Evolutionary conservation across 1,140 invertebrate species (phyloP).

Genomic region (Pachypeltis micranthus): DNA sequence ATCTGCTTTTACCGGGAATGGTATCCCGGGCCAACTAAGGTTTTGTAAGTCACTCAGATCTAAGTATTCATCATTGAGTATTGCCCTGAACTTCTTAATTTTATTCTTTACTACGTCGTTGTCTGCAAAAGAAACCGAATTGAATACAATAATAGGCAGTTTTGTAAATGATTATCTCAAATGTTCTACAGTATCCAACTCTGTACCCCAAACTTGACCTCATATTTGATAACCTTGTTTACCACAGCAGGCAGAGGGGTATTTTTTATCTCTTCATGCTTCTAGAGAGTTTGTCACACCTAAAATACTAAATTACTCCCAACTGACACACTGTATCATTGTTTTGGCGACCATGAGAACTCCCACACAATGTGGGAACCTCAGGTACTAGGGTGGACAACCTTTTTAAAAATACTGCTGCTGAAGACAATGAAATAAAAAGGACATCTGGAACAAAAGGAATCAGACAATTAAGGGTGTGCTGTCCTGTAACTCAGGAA

Average conservation of each 20-base stretch:
- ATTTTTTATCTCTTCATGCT: no score
- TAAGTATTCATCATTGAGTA: slow-evolving; percentile 58
- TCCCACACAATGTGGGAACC: no score
- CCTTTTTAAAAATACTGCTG: no score
- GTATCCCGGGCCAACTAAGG: slow-evolving; percentile 91
- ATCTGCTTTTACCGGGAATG: slow-evolving; percentile 62
- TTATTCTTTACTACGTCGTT: slow-evolving; percentile 35
- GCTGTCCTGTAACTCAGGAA: no score
- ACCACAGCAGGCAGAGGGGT: slow-evolving; percentile 2
- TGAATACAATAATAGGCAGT: background rate
- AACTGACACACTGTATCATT: no score
- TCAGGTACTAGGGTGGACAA: no score
- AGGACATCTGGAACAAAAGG: no score
- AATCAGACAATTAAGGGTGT: no score
- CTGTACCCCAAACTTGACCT: background rate
- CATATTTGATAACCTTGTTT: background rate
- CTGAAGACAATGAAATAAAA: no score
- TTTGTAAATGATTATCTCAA: background rate
- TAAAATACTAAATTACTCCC: no score
- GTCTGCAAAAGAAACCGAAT: background rate
- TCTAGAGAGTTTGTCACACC: no score
- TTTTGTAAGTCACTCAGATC: slow-evolving; percentile 78
- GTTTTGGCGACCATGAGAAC: no score
- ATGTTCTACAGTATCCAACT: background rate
- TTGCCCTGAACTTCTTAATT: slow-evolving; percentile 66